A percentile compares a stretch with the other conserved stretches of the same genome.
Conservation (phyloP, 2,113 vertebrate species). For the Pionites leucogaster region DNA sequence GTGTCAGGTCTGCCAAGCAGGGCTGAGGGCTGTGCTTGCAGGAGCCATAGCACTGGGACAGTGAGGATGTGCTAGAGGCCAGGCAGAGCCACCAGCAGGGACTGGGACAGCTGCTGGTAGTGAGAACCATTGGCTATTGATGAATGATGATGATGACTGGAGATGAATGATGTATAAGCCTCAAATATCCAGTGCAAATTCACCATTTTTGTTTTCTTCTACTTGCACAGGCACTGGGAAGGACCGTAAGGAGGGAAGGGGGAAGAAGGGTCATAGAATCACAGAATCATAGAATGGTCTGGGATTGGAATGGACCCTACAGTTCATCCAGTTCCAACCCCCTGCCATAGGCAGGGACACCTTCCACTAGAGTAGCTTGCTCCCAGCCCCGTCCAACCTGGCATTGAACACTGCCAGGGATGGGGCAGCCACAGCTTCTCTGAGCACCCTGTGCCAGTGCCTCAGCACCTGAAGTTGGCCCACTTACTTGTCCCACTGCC, state of each 20-base stretch:
- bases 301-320: neutral
- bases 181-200: neutral
- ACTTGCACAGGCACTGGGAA: neutral
- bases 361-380: neutral
- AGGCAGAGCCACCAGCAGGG: neutral
- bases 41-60: neutral
- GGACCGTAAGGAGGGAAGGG: neutral
- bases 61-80: accelerated
- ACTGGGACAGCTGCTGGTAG: accelerated
- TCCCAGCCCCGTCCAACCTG: neutral
- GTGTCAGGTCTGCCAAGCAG: neutral
- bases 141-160: neutral
- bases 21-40: neutral
- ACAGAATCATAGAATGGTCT: neutral
- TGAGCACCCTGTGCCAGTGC: neutral
- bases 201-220: accelerated
- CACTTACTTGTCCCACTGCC: neutral
- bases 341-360: neutral
- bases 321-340: neutral
- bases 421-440: neutral
- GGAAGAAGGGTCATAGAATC: neutral
- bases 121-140: accelerated
- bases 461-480: neutral
- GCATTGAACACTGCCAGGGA: neutral
- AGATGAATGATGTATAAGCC: neutral